phyloP scores from a whole-genome alignment of 2,113 vertebrate species.

The Dasyprocta punctata region DNA sequence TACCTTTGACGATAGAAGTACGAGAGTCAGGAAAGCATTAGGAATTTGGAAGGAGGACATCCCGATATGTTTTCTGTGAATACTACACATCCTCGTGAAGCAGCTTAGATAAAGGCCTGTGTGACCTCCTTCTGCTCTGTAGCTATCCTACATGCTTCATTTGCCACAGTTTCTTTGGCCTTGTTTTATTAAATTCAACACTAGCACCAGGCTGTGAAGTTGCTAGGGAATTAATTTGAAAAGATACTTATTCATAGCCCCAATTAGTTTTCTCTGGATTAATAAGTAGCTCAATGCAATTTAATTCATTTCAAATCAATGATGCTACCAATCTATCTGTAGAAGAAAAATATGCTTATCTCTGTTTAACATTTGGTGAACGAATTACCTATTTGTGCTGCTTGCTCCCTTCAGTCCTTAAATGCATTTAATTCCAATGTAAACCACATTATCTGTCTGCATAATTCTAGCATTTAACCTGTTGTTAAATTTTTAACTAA shows the following conservation, averaged over 20 bases:
- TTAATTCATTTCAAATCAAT: slow-evolving; percentile 69
- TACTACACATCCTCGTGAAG: background rate
- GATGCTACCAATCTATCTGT: slow-evolving; percentile 59
- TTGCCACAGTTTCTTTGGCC: background rate
- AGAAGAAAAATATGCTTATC: slow-evolving; percentile 63
- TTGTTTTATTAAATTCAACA: slow-evolving; percentile 62
- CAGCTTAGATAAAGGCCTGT: background rate
- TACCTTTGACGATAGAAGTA: background rate
- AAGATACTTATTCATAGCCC: slow-evolving; percentile 11
- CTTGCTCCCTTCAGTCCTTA: slow-evolving; percentile 21
- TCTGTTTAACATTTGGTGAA: slow-evolving; percentile 58
- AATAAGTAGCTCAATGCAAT: slow-evolving; percentile 57
- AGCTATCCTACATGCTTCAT: slow-evolving; percentile 18
- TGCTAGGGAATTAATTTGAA: slow-evolving; percentile 64
- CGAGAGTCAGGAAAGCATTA: background rate
- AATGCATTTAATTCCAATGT: slow-evolving; percentile 48
- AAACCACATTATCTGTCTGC: slow-evolving; percentile 43
- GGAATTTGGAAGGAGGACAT: background rate
- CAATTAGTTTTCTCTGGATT: slow-evolving; percentile 61
- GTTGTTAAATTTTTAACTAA: slow-evolving; percentile 20
- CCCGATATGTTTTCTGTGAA: background rate
- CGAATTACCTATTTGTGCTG: background rate
- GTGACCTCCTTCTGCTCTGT: background rate
- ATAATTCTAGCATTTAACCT: background rate
- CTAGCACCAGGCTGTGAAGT: slow-evolving; percentile 35